phyloP scores from a whole-genome alignment of 2,888 invertebrate genomes.

The Caenorhabditis panamensis region DNA sequence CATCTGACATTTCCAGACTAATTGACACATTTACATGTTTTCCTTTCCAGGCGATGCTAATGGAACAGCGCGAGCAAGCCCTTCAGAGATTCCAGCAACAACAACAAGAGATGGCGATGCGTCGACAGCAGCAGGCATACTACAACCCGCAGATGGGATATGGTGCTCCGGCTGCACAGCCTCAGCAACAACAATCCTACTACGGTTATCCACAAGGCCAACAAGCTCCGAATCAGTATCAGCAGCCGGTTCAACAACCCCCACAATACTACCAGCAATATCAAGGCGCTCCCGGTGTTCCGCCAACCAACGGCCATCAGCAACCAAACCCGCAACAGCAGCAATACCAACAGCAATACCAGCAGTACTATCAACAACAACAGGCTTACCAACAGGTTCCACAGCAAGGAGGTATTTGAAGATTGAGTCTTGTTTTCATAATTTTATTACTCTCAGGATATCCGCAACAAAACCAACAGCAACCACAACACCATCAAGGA shows the following conservation, averaged over 20 bases:
- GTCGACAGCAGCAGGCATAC: conserved; percentile 65
- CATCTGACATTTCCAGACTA: too few species aligned
- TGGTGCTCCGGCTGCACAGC: conserved; percentile 36
- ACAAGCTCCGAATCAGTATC: conserved; percentile 32
- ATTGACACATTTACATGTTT: background rate
- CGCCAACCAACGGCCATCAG: conserved; percentile 11
- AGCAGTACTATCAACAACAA: conserved; percentile 33
- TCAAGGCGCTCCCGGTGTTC: conserved; percentile 4
- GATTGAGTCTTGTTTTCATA: background rate
- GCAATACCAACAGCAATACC: conserved; percentile 33
- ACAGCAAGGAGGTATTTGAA: conserved; percentile 19
- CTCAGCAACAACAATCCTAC: conserved; percentile 44
- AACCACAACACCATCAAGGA: conserved; percentile 31
- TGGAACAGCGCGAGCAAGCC: conserved; percentile 77
- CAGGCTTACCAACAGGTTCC: conserved; percentile 16
- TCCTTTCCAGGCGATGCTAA: conserved; percentile 75
- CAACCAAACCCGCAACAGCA: conserved; percentile 27
- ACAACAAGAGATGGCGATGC: conserved; percentile 76
- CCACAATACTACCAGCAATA: conserved; percentile 46
- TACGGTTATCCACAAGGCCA: conserved; percentile 42
- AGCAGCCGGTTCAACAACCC: conserved; percentile 22
- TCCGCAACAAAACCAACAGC: conserved; percentile 16
- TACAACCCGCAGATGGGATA: conserved; percentile 48
- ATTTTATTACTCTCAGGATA: conserved; percentile 24
- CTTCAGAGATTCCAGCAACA: conserved; percentile 79